Conservation (phyloP, 2,888 invertebrate genomes). For the Seira sanloemensis region DNA sequence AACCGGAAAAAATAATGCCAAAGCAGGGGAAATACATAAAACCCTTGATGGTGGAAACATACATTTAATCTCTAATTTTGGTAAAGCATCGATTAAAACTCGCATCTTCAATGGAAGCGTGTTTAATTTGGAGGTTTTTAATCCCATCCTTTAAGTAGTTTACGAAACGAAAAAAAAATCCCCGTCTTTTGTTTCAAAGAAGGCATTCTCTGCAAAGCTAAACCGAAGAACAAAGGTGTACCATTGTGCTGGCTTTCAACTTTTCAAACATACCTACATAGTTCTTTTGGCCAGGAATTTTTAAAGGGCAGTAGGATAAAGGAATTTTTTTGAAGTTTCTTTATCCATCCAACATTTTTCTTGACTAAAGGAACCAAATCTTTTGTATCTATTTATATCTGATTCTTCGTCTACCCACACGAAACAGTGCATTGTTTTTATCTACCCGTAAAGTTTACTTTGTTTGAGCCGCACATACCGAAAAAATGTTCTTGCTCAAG, state of each 20-base stretch:
- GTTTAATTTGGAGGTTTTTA: constrained; percentile 4
- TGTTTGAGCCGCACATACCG: too few species aligned
- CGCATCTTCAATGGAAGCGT: not conserved
- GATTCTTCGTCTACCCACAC: too few species aligned
- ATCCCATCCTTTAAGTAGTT: constrained; percentile 1
- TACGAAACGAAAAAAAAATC: not conserved
- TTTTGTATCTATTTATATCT: too few species aligned
- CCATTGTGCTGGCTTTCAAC: not conserved
- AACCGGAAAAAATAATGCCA: too few species aligned
- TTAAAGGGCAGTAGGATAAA: too few species aligned
- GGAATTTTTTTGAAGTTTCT: not conserved
- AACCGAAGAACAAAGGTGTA: not conserved
- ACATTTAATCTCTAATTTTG: not conserved
- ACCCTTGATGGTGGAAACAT: too few species aligned
- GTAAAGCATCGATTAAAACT: not conserved
- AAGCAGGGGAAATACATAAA: not conserved
- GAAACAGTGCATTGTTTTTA: too few species aligned
- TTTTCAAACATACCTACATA: not conserved
- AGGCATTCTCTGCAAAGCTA: not conserved
- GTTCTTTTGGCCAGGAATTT: not conserved
- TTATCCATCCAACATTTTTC: not conserved
- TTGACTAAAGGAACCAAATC: not conserved
- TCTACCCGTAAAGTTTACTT: too few species aligned
- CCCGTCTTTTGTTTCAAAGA: not conserved
- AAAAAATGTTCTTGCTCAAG: too few species aligned